phyloP scores from a whole-genome alignment of 2,888 invertebrate species.

The Capitulum mitella region DNA sequence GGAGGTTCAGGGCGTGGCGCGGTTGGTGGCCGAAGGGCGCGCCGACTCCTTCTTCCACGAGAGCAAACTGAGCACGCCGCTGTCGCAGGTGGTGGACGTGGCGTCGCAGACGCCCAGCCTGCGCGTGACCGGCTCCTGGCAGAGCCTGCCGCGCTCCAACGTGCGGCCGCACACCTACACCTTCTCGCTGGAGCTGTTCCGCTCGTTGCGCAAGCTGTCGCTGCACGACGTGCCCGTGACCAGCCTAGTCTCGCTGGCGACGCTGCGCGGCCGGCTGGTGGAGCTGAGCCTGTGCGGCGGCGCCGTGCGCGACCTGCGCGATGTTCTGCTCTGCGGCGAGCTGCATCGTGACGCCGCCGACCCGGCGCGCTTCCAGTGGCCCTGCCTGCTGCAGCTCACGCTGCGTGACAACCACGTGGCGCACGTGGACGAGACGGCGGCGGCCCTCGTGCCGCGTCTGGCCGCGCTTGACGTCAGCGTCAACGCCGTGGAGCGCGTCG shows the following conservation, averaged over 20 bases:
- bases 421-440: constrained; percentile 64
- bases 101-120: constrained; percentile 29
- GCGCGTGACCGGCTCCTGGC: constrained; percentile 30
- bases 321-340: constrained; percentile 34
- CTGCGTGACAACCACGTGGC: constrained; percentile 46
- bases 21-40: background rate
- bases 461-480: constrained; percentile 64
- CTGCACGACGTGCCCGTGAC: constrained; percentile 3
- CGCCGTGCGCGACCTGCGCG: constrained; percentile 27
- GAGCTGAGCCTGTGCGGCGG: background rate
- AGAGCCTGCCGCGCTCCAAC: constrained; percentile 17
- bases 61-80: constrained; percentile 14
- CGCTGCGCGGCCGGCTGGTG: background rate
- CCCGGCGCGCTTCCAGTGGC: constrained; percentile 45
- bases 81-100: constrained; percentile 32
- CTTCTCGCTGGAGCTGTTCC: constrained; percentile 20
- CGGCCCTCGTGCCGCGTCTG: constrained; percentile 63
- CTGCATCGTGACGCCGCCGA: constrained; percentile 32
- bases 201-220: background rate
- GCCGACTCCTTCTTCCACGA: constrained; percentile 1
- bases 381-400: constrained; percentile 44
- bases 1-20: constrained; percentile 13
- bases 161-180: background rate
- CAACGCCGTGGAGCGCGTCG: constrained; percentile 66
- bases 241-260: background rate